Percentiles rank a stretch among this genome's conserved stretches.
Conservation (phyloP, 2,113 vertebrate genomes). For the Tringa solitaria region DNA sequence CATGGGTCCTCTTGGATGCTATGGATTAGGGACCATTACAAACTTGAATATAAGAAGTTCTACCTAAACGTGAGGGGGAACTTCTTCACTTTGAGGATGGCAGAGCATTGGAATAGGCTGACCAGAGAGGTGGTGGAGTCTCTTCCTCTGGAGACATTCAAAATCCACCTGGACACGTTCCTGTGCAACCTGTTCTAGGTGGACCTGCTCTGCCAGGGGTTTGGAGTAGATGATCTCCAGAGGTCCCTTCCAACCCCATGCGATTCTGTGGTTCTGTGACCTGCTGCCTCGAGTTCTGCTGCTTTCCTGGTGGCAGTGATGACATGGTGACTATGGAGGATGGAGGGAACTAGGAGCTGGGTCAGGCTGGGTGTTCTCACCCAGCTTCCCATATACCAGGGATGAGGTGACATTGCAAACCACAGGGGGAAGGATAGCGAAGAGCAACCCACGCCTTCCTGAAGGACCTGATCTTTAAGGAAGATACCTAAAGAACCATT, state of each 20-base stretch:
- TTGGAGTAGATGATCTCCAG: too few relatives aligned
- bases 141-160: too few relatives aligned
- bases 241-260: too few relatives aligned
- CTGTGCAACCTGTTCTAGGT: too few relatives aligned
- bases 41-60: too few relatives aligned
- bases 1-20: neutral
- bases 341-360: neutral
- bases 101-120: too few relatives aligned
- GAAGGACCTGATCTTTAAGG: neutral
- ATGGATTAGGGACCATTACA: neutral
- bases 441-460: neutral
- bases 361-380: neutral
- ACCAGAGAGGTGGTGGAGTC: too few relatives aligned
- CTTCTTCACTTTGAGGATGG: too few relatives aligned
- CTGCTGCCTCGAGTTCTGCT: rapidly evolving
- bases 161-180: too few relatives aligned
- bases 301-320: neutral
- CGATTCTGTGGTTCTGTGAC: too few relatives aligned
- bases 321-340: neutral
- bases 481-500: neutral
- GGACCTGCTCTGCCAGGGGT: too few relatives aligned
- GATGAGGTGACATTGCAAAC: neutral
- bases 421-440: neutral
- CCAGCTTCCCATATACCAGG: neutral
- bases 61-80: too few relatives aligned